Conservation (phyloP, 2,797 vertebrate species). For the Helicolenus hilgendorfi region DNA sequence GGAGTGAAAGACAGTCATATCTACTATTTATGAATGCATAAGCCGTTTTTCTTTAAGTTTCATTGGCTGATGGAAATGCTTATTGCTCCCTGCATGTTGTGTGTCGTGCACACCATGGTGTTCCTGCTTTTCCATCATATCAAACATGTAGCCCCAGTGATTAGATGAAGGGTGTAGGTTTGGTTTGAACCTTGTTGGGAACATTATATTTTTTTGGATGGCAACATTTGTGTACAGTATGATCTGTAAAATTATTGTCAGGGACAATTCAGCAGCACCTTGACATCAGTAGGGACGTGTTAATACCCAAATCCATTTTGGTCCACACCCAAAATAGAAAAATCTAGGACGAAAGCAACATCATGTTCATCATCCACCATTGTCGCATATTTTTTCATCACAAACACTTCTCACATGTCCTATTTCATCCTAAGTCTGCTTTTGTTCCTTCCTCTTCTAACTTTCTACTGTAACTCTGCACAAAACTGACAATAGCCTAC, state of each 20-base stretch:
- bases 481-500: neutral
- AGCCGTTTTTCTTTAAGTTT: neutral
- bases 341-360: neutral
- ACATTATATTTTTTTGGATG: neutral
- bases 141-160: neutral
- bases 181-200: neutral
- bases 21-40: neutral
- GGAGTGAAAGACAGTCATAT: neutral
- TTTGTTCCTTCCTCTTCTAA: neutral
- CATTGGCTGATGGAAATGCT: neutral
- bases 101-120: neutral
- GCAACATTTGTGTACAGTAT: neutral
- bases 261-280: neutral
- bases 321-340: neutral
- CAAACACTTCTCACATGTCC: neutral
- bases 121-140: neutral
- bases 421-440: neutral
- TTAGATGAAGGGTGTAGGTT: neutral
- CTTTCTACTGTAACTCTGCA: neutral
- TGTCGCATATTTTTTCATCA: neutral
- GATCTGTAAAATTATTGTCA: neutral
- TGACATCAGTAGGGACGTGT: neutral
- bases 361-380: neutral
- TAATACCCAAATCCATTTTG: neutral
- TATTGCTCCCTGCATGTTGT: neutral